These are phyloP conservation scores for Goniozus legneri DNA, from an alignment of 1,140 invertebrate genomes.

Conservation along the genomic window DNA sequence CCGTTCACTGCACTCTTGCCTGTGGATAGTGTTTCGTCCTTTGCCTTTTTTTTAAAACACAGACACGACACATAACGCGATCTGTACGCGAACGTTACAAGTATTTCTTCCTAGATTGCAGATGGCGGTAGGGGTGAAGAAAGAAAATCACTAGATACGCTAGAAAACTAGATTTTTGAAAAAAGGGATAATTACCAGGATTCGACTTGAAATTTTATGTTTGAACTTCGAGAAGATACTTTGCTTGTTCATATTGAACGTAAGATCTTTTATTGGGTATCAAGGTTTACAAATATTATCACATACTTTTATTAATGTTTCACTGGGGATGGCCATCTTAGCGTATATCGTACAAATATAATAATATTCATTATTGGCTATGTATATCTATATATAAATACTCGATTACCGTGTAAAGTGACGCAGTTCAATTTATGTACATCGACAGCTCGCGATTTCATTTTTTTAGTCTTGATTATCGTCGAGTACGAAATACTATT, in stretches of 20 bases:
- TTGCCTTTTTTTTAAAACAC: constrained; percentile 30
- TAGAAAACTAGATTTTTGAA: no score
- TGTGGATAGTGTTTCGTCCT: constrained; percentile 28
- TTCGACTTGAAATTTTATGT: no score
- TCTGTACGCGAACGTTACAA: constrained; percentile 12
- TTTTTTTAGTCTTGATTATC: constrained; percentile 2
- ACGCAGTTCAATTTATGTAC: constrained; percentile 35
- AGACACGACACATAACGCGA: constrained; percentile 15
- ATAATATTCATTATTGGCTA: constrained; percentile 38
- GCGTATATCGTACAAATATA: constrained; percentile 45
- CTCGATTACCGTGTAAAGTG: constrained; percentile 38
- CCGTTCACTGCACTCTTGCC: constrained; percentile 31
- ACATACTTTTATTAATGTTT: constrained; percentile 52
- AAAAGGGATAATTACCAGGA: no score
- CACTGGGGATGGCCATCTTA: constrained; percentile 37
- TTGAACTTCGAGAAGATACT: no score
- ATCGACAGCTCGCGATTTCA: constrained; percentile 20
- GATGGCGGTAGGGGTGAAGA: no score
- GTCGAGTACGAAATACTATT: constrained; percentile 13
- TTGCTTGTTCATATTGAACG: constrained; percentile 39
- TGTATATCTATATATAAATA: constrained; percentile 37
- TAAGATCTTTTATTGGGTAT: constrained; percentile 49
- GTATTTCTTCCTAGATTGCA: not conserved
- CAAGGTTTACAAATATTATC: constrained; percentile 54
- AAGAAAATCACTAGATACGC: no score